Conservation (phyloP, 2,888 invertebrate genomes). For the Rhopalosiphum nymphaeae region DNA sequence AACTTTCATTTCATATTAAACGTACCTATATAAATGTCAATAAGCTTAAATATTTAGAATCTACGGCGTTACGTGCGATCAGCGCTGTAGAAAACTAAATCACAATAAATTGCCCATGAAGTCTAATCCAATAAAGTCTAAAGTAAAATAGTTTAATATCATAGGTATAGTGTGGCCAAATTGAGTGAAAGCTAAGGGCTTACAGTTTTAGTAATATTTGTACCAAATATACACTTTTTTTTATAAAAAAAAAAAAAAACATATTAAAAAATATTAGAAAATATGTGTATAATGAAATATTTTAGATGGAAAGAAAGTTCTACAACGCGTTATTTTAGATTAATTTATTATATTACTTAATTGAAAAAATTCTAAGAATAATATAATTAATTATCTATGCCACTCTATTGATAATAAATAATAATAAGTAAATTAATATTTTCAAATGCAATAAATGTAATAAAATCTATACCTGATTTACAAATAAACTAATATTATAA, state of each 20-base stretch:
- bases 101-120: neutral
- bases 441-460: neutral
- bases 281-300: neutral
- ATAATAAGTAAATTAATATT: neutral
- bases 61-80: neutral
- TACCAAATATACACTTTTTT: neutral
- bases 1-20: neutral
- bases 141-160: neutral
- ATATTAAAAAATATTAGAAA: neutral
- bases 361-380: neutral
- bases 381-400: too few species aligned
- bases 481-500: too few species aligned
- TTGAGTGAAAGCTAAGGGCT: neutral
- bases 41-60: slow-evolving; percentile 3
- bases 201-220: neutral
- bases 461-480: neutral
- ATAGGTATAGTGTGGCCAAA: neutral
- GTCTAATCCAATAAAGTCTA: neutral
- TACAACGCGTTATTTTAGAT: neutral
- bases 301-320: neutral
- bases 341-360: neutral
- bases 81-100: neutral
- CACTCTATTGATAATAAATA: too few species aligned
- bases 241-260: neutral
- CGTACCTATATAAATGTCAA: neutral